phyloP scores from a whole-genome alignment of 2,888 invertebrate genomes.

The Cheilosia pagana region DNA sequence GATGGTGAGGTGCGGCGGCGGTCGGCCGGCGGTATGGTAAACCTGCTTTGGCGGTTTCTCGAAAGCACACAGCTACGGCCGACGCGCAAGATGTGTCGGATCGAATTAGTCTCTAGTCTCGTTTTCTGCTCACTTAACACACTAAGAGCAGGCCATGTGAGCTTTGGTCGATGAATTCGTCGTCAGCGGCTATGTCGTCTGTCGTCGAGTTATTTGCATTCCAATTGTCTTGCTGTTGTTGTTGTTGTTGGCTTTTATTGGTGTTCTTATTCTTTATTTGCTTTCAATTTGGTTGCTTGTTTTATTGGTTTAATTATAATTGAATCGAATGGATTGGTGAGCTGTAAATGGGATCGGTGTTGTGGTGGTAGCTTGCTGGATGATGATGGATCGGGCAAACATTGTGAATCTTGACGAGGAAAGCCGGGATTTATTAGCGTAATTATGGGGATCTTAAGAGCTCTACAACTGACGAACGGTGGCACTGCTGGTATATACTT shows the following conservation, averaged over 20 bases:
- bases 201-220: slow-evolving; percentile 68
- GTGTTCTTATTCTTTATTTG: slow-evolving; percentile 66
- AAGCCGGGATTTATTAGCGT: slow-evolving; percentile 49
- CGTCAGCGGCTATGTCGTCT: slow-evolving; percentile 6
- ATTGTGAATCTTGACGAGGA: slow-evolving; percentile 58
- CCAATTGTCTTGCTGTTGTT: slow-evolving; percentile 55
- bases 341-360: slow-evolving; percentile 35
- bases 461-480: slow-evolving; percentile 1
- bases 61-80: slow-evolving; percentile 42
- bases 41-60: slow-evolving; percentile 72
- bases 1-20: slow-evolving; percentile 33
- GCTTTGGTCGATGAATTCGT: slow-evolving; percentile 37
- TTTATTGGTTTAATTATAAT: slow-evolving; percentile 70
- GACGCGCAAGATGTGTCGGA: slow-evolving; percentile 68
- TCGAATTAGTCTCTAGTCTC: slow-evolving; percentile 73
- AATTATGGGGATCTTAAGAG: slow-evolving; percentile 46
- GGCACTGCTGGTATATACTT: slow-evolving; percentile 34
- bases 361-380: slow-evolving; percentile 17
- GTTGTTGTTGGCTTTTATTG: slow-evolving; percentile 34
- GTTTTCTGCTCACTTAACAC: slow-evolving; percentile 71
- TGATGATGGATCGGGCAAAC: slow-evolving; percentile 64
- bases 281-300: slow-evolving; percentile 67
- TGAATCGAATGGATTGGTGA: slow-evolving; percentile 67
- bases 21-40: slow-evolving; percentile 22
- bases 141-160: slow-evolving; percentile 32